Evolutionary conservation across 1,140 invertebrate genomes (phyloP).

Genomic region (Microvelia longipes): DNA sequence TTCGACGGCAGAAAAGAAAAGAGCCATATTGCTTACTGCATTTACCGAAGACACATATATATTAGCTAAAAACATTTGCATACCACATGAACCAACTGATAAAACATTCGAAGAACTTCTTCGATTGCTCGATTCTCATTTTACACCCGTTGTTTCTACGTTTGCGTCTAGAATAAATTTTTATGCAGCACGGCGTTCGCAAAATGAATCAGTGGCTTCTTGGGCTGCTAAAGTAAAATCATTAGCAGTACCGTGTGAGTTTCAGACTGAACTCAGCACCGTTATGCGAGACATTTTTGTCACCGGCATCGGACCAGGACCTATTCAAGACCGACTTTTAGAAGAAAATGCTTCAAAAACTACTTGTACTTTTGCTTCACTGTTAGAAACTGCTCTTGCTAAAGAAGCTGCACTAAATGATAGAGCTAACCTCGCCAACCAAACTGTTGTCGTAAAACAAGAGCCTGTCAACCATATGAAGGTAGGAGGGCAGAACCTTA

Average conservation of each 20-base stretch:
- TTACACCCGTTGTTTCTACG: not conserved
- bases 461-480: not conserved
- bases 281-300: not conserved
- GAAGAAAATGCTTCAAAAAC: not conserved
- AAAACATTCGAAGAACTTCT: not conserved
- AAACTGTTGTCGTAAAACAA: not conserved
- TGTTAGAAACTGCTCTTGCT: not conserved
- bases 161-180: not conserved
- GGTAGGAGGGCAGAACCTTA: not conserved
- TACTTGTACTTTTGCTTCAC: not conserved
- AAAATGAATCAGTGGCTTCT: not conserved
- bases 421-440: not conserved
- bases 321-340: not conserved
- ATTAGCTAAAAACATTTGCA: not conserved
- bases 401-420: not conserved
- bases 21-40: not conserved
- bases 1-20: not conserved
- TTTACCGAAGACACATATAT: not conserved
- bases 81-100: not conserved
- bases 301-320: not conserved
- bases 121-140: not conserved
- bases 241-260: not conserved
- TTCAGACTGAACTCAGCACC: not conserved
- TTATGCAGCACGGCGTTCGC: not conserved
- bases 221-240: not conserved